Conservation (phyloP, 2,113 vertebrate genomes). For the Zapus hudsonius region DNA sequence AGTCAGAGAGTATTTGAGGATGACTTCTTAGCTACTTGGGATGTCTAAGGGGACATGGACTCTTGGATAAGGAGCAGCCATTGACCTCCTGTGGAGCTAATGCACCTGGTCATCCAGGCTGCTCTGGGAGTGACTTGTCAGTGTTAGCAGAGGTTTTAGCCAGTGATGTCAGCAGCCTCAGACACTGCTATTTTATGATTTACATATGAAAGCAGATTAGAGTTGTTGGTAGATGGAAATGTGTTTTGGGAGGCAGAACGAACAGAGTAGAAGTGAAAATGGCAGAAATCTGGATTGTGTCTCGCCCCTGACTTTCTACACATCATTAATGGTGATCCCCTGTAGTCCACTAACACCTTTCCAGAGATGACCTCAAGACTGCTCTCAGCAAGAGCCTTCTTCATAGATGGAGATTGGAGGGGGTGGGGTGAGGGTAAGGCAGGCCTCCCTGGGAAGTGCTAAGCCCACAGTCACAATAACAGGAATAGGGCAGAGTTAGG, state of each 20-base stretch:
- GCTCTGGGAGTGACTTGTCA: not conserved
- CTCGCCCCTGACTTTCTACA: slow-evolving; percentile 51
- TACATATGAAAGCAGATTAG: not conserved
- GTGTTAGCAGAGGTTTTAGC: not conserved
- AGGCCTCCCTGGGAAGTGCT: not conserved
- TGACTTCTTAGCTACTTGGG: not conserved
- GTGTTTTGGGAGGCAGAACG: slow-evolving; percentile 7
- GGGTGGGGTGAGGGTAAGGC: too few relatives aligned
- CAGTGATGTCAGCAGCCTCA: not conserved
- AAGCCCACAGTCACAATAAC: not conserved
- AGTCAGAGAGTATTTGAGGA: not conserved
- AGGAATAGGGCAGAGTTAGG: not conserved
- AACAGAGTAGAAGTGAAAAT: slow-evolving; percentile 33
- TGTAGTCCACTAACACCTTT: slow-evolving; percentile 19
- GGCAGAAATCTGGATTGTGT: slow-evolving; percentile 59
- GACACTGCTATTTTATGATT: not conserved
- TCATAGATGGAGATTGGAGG: not conserved
- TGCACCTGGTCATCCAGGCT: not conserved
- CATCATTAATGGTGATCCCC: slow-evolving; percentile 31
- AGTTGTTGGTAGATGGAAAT: not conserved
- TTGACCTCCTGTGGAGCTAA: not conserved
- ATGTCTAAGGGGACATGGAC: not conserved
- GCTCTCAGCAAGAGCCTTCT: not conserved
- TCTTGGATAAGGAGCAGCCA: not conserved
- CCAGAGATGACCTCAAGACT: slow-evolving; percentile 21